Conservation (phyloP, 1,140 invertebrate genomes). For the Hycleus phaleratus region DNA sequence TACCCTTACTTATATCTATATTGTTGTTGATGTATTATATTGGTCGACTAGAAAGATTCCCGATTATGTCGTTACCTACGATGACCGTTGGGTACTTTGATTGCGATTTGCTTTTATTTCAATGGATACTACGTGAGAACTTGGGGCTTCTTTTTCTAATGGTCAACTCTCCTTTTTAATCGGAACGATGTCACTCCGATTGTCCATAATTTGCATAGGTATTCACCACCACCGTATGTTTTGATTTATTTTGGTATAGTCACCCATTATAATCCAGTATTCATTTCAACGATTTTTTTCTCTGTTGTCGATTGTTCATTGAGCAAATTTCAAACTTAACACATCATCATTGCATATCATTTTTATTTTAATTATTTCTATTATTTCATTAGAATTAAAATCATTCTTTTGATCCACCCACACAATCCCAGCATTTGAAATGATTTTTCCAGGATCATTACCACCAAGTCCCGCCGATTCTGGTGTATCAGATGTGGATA, state of each 20-base stretch:
- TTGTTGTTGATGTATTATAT: no score
- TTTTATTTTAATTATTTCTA: no score
- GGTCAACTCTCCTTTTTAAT: conserved; percentile 19
- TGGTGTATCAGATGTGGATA: conserved; percentile 93
- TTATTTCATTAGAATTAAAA: no score
- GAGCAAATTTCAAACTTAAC: no score
- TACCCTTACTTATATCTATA: neutral
- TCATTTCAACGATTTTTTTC: no score
- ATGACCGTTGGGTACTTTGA: conserved; percentile 34
- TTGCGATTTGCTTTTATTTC: conserved; percentile 25
- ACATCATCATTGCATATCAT: no score
- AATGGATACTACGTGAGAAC: conserved; percentile 33
- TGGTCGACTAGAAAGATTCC: conserved; percentile 20
- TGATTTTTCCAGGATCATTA: conserved; percentile 64
- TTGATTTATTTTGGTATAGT: conserved; percentile 27
- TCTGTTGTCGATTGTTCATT: no score
- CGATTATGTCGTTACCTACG: conserved; percentile 36
- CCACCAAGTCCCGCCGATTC: conserved; percentile 95
- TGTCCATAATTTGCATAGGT: conserved; percentile 29
- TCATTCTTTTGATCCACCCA: no score
- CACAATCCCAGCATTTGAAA: no score
- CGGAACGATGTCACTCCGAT: conserved; percentile 17
- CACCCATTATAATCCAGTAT: no score
- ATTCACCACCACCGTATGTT: conserved; percentile 26
- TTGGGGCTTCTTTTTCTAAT: conserved; percentile 20